Percentiles rank a stretch among this genome's conserved stretches.
Conservation (phyloP, 2,888 invertebrate genomes). For the Pristionchus exspectatus region DNA sequence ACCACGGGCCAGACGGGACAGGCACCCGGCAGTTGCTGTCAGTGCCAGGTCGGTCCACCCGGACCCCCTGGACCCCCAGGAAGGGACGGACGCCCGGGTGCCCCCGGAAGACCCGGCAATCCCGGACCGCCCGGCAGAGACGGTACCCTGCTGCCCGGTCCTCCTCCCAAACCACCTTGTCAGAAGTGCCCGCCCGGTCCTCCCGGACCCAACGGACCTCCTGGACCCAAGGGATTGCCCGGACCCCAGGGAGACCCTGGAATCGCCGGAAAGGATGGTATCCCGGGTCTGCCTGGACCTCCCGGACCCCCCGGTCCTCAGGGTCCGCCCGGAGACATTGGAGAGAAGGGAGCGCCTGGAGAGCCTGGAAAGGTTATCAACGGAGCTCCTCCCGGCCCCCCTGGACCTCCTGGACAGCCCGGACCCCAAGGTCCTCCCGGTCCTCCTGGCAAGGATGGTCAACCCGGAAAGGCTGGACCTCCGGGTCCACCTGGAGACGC, state of each 20-base stretch:
- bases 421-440: slow-evolving; percentile 69
- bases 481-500: slow-evolving; percentile 68
- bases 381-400: slow-evolving; percentile 68
- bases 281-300: slow-evolving; percentile 69
- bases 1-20: slow-evolving; percentile 57
- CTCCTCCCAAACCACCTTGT: slow-evolving; percentile 79
- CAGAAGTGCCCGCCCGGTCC: slow-evolving; percentile 77
- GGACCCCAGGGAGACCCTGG: slow-evolving; percentile 70
- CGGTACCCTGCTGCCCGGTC: slow-evolving; percentile 77
- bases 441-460: slow-evolving; percentile 67
- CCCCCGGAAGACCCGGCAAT: slow-evolving; percentile 75
- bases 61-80: slow-evolving; percentile 71
- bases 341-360: slow-evolving; percentile 63
- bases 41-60: slow-evolving; percentile 77
- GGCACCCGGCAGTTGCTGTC: slow-evolving; percentile 73
- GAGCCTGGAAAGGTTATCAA: slow-evolving; percentile 73
- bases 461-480: slow-evolving; percentile 75
- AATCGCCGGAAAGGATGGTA: slow-evolving; percentile 65
- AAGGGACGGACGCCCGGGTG: slow-evolving; percentile 57
- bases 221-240: slow-evolving; percentile 73
- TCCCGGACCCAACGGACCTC: slow-evolving; percentile 69
- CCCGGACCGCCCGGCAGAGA: slow-evolving; percentile 75
- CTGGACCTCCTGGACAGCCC: slow-evolving; percentile 69
- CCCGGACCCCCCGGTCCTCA: slow-evolving; percentile 70
- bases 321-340: slow-evolving; percentile 58